A percentile compares a stretch with the other conserved stretches of the same genome.
Conservation (phyloP, 2,797 vertebrate genomes). For the Salarias fasciatus region DNA sequence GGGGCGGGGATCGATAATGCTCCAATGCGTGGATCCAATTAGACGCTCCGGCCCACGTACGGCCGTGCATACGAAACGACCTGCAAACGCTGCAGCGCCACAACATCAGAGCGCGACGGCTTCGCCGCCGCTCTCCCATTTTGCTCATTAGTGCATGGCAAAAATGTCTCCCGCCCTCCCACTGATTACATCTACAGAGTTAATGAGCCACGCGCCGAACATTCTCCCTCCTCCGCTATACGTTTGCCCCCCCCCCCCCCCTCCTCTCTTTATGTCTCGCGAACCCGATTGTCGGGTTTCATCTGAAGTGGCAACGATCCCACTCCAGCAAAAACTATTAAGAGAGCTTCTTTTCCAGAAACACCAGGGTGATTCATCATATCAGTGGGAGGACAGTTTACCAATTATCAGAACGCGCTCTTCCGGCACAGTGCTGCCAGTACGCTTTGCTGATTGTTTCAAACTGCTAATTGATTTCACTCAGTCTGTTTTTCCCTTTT, state of each 20-base stretch:
- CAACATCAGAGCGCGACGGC: conserved; percentile 24
- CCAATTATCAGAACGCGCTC: conserved; percentile 53
- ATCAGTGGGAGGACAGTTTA: conserved; percentile 54
- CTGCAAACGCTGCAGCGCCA: neutral
- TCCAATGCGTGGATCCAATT: neutral
- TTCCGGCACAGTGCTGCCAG: conserved; percentile 34
- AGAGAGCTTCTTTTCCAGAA: conserved; percentile 24
- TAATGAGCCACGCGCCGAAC: conserved; percentile 66
- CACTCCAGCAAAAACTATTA: conserved; percentile 43
- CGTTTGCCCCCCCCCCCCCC: neutral
- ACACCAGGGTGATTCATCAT: conserved; percentile 45
- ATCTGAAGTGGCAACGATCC: conserved; percentile 38
- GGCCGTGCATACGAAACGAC: conserved; percentile 12
- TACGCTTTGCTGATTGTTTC: conserved; percentile 48
- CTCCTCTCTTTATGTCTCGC: conserved; percentile 21
- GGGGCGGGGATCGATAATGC: neutral
- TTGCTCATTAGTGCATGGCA: conserved; percentile 59
- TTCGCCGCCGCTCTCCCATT: conserved; percentile 11
- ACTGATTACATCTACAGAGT: conserved; percentile 66
- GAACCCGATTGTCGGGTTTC: conserved; percentile 24
- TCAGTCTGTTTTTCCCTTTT: too few species aligned
- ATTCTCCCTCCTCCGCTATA: conserved; percentile 7
- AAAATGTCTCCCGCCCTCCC: conserved; percentile 55
- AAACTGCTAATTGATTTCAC: conserved; percentile 50
- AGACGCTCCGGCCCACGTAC: conserved; percentile 8